Base-by-base conservation (phyloP, 2,113 vertebrate species). In the Myrmecophaga tridactyla region DNA sequence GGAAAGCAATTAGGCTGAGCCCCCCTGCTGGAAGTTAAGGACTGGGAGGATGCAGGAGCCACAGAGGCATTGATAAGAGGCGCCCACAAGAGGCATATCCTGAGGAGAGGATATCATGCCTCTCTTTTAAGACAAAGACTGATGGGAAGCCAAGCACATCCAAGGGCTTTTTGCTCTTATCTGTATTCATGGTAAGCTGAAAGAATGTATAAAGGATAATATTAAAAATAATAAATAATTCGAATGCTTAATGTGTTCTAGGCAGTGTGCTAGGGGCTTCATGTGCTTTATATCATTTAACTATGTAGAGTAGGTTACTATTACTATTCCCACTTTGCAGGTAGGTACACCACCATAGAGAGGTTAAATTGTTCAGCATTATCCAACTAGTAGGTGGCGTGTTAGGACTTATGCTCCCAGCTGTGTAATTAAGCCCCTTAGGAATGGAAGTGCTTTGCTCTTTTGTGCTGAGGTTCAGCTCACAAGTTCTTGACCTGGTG, bases 31-130 rank as follows among this genome's bases (percentile, higher is more conserved):
- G 46, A 41, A 86, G n/a, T 43, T 29, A 12, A 21, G 73, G 73
- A 7, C 0, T 0, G 3, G 60, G 58, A 43, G 21, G 65, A 14
- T 29, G 31, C 56, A 36, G 60, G 39, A 60, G 67, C 34, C 31
- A 0, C 60, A 20, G 67, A 69, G 69, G 23, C 23, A 39, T 12
- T 25, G 62, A 7, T 34, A 60, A 23, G 72, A 56, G 84, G 36
- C 15, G 20, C 56, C 39, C 17, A 12, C 0, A 0, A 1, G 1
- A n/a, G n/a, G n/a, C n/a, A n/a, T n/a, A n/a, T n/a, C n/a, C n/a
- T n/a, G n/a, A n/a, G n/a, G n/a, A n/a, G n/a, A n/a, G n/a, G n/a
- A n/a, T n/a, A n/a, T n/a, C n/a, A n/a, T n/a, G n/a, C 46, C 48
- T 73, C 15, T 48, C 31, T 72, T 60, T 73, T 31, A 0, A 51